Base-by-base conservation (phyloP, 2,888 invertebrate species). In the Hipparchia semele region DNA sequence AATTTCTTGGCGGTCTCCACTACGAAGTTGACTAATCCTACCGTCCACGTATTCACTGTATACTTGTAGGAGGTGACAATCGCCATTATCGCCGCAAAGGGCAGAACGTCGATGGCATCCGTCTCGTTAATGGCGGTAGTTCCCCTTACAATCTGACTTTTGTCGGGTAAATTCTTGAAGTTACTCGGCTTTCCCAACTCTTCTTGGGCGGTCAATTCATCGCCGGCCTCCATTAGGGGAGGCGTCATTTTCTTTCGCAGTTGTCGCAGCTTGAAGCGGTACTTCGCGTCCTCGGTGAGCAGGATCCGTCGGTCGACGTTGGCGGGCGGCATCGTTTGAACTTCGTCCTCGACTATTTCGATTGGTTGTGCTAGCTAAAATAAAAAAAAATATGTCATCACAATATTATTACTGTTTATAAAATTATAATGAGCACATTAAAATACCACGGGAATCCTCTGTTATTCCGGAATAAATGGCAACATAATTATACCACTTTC, bases 31-130 rank as follows among this genome's bases (percentile, higher is more conserved):
- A 96, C 94, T 0, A 96, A 91, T 0, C 94, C 94, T 0, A 83
- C 73, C 1, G 94, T 94, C 96, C 96, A 96, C 0, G 96, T 94
- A 51, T 94, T 87, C 1, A 95, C 89, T 0, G 90, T 77, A 77
- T 95, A 95, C 79, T 96, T 96, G 76, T 95, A 94, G 0, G 95
- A 95, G 7, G 95, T 94, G 0, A 95, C 95, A 0, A 94, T 88
- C 0, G 95, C 95, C 94, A 95, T 95, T n/a, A 95, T 94, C 13
- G 95, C 92, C 1, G 93, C 88, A 77, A 95, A 95, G 0, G 95
- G 95, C 0, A 95, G 85, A 33, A 93, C 85, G 70, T 94, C 91
- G 4, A 82, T 75, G 0, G 83, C 81, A 3, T 86, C 79, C 0
- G 74, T 23, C 0, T 86, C 87, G 0, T 85, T 80, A 33, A 96